Evolutionary conservation across 2,888 invertebrate species (phyloP).

Genomic region (Aphelenchoides bicaudatus): DNA sequence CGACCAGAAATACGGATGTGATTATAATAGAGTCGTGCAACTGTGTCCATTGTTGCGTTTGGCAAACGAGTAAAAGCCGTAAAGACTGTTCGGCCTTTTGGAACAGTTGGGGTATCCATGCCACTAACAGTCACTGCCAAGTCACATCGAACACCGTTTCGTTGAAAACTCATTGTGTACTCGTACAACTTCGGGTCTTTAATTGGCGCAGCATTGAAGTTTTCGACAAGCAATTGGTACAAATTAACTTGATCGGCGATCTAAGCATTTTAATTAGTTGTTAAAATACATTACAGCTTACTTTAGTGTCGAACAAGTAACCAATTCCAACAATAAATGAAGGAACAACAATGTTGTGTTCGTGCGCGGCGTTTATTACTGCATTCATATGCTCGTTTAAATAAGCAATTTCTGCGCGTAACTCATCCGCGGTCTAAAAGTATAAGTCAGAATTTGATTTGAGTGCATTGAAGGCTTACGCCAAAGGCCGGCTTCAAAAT

Average conservation of each 20-base stretch:
- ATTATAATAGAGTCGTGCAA: conserved; percentile 8
- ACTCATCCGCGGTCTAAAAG: conserved; percentile 9
- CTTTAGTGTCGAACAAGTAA: conserved; percentile 5
- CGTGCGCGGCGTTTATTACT: not conserved
- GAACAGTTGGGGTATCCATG: not conserved
- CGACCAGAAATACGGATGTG: not conserved
- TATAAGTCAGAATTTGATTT: not conserved
- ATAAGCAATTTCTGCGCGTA: not conserved
- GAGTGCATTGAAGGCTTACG: not conserved
- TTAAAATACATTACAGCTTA: not conserved
- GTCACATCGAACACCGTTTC: not conserved
- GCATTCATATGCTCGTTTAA: not conserved
- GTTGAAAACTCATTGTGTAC: not conserved
- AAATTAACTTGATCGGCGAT: conserved; percentile 6
- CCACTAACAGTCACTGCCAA: not conserved
- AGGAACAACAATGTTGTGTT: conserved; percentile 3
- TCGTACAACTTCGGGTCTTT: conserved; percentile 5
- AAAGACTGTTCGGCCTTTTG: not conserved
- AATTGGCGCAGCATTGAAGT: not conserved
- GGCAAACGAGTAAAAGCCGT: conserved; percentile 10
- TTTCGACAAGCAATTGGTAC: not conserved
- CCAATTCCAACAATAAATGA: conserved; percentile 6
- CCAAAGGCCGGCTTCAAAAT: conserved; percentile 11
- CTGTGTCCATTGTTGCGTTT: not conserved
- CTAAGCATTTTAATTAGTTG: not conserved